Evolutionary conservation across 2,888 invertebrate species (phyloP).

Genomic region (Apodemia zela): DNA sequence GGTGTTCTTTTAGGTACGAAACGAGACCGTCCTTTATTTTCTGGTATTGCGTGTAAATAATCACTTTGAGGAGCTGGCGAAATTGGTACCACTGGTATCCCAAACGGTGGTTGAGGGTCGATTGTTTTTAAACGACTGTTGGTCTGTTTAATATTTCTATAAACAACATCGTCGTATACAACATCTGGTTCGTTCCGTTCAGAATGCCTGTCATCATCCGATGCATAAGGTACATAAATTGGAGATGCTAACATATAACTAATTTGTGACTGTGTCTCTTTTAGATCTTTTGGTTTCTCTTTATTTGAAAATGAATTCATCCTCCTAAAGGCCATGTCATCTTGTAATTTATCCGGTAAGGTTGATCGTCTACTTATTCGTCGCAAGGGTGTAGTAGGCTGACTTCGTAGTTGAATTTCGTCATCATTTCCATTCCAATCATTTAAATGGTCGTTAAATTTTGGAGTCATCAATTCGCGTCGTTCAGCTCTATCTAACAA

Average conservation of each 20-base stretch:
- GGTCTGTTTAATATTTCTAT: constrained; percentile 88
- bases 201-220: constrained; percentile 73
- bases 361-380: constrained; percentile 66
- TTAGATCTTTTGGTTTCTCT: constrained; percentile 57
- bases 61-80: constrained; percentile 89
- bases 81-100: constrained; percentile 92
- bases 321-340: constrained; percentile 90
- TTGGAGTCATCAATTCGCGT: constrained; percentile 82
- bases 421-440: constrained; percentile 77
- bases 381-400: constrained; percentile 67
- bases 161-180: constrained; percentile 91
- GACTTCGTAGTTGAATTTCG: constrained; percentile 67
- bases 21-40: constrained; percentile 79
- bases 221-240: constrained; percentile 76
- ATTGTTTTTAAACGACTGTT: constrained; percentile 85
- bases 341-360: constrained; percentile 84
- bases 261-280: constrained; percentile 68
- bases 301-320: constrained; percentile 80
- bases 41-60: constrained; percentile 89
- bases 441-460: constrained; percentile 68
- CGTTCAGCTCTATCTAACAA: constrained; percentile 89
- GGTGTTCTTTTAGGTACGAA: constrained; percentile 86
- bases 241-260: constrained; percentile 88
- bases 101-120: constrained; percentile 94
- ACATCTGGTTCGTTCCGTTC: constrained; percentile 89